Conservation (phyloP, 2,797 vertebrate species). For the Characodon lateralis region DNA sequence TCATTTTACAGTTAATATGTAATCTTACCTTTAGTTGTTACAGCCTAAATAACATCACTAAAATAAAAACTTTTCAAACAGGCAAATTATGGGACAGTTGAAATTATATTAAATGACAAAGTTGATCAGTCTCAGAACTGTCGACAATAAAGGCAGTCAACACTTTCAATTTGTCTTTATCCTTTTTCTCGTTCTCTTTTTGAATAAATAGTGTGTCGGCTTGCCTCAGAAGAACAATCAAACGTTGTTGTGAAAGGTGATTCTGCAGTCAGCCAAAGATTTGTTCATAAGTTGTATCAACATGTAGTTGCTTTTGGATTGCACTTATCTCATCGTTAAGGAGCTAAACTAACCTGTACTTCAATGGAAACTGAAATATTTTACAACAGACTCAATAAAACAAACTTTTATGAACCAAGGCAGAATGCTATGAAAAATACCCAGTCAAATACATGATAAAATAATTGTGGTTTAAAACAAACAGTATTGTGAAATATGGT, state of each 20-base stretch:
- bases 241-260: slow-evolving; percentile 3
- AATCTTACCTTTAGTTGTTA: too few relatives aligned
- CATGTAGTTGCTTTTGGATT: slow-evolving; percentile 34
- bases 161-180: background rate
- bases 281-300: slow-evolving; percentile 2
- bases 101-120: too few relatives aligned
- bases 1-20: too few relatives aligned
- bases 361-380: slow-evolving; percentile 60
- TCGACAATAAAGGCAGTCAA: too few relatives aligned
- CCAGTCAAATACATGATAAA: slow-evolving; percentile 69
- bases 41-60: too few relatives aligned
- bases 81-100: too few relatives aligned
- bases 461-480: slow-evolving; percentile 62
- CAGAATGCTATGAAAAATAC: slow-evolving; percentile 72
- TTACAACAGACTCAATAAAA: slow-evolving; percentile 71
- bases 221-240: slow-evolving; percentile 3
- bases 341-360: slow-evolving; percentile 32
- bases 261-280: slow-evolving; percentile 9
- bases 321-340: slow-evolving; percentile 42
- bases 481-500: slow-evolving; percentile 72
- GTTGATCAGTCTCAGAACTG: too few relatives aligned
- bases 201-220: background rate
- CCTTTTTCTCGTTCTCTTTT: background rate
- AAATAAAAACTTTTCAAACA: too few relatives aligned
- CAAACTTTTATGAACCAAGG: slow-evolving; percentile 70